A percentile compares a stretch with the other conserved stretches of the same genome.
Evolutionary conservation across 2,797 vertebrate species (phyloP).

Genomic region (Odontamblyopus lacepedii): DNA sequence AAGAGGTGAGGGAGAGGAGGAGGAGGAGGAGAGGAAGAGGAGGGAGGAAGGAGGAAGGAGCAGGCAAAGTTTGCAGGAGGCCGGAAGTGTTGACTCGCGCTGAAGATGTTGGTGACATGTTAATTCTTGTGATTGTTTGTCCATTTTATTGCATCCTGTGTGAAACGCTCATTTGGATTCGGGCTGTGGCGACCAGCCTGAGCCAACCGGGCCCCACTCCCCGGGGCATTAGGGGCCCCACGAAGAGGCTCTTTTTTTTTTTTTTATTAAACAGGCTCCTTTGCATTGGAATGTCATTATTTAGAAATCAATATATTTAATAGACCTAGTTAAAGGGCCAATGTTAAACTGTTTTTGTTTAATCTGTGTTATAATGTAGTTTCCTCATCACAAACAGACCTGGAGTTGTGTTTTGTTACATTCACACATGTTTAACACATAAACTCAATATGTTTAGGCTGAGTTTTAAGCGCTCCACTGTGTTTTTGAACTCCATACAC

Average conservation of each 20-base stretch:
- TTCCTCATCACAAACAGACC: too few relatives aligned
- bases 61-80: background rate
- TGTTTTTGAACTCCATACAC: too few relatives aligned
- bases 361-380: too few relatives aligned
- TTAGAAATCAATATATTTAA: background rate
- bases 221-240: background rate
- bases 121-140: background rate
- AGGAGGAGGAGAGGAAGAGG: background rate
- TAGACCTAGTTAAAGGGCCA: too few relatives aligned
- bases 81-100: background rate
- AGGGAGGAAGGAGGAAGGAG: background rate
- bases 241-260: background rate
- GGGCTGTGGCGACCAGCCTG: background rate
- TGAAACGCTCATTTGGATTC: background rate
- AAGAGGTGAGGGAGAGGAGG: background rate
- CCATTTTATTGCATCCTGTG: background rate
- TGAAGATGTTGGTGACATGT: background rate
- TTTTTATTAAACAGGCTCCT: background rate
- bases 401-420: too few relatives aligned
- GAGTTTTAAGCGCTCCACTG: too few relatives aligned
- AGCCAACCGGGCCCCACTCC: background rate
- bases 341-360: too few relatives aligned
- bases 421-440: too few relatives aligned
- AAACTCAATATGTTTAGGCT: too few relatives aligned
- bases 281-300: background rate